phyloP scores from a whole-genome alignment of 2,797 vertebrate species.

The Ceryle rudis region DNA sequence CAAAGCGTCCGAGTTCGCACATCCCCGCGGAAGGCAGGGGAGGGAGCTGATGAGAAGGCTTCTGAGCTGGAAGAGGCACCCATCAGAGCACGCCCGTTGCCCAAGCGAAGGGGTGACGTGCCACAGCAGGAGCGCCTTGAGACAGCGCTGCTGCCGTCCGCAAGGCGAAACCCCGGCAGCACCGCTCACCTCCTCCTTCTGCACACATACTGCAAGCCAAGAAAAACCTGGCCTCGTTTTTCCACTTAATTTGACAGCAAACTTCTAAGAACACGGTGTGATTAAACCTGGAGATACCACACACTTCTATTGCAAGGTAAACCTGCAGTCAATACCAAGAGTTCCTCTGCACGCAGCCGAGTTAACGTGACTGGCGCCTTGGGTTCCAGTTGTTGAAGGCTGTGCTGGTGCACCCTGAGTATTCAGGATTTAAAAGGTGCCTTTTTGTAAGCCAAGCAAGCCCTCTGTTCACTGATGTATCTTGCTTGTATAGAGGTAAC shows the following conservation, averaged over 20 bases:
- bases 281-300: neutral
- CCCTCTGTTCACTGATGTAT: neutral
- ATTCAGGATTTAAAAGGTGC: neutral
- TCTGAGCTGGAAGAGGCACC: neutral
- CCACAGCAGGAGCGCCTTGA: neutral
- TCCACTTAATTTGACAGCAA: neutral
- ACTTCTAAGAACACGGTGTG: fast-evolving
- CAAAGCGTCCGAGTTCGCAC: too few relatives aligned
- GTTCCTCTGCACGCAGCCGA: neutral
- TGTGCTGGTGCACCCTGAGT: fast-evolving
- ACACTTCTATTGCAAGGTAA: fast-evolving
- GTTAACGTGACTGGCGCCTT: neutral
- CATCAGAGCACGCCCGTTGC: neutral
- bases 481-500: neutral
- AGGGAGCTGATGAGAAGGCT: neutral
- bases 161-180: neutral
- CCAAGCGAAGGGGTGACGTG: neutral
- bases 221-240: fast-evolving
- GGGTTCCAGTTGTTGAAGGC: neutral
- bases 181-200: neutral
- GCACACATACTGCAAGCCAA: fast-evolving
- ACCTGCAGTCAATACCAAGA: fast-evolving
- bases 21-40: neutral
- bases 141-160: fast-evolving
- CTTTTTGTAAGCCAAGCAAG: neutral